Evolutionary conservation across 2,113 vertebrate species (phyloP).

Genomic region (Salminus brasiliensis): DNA sequence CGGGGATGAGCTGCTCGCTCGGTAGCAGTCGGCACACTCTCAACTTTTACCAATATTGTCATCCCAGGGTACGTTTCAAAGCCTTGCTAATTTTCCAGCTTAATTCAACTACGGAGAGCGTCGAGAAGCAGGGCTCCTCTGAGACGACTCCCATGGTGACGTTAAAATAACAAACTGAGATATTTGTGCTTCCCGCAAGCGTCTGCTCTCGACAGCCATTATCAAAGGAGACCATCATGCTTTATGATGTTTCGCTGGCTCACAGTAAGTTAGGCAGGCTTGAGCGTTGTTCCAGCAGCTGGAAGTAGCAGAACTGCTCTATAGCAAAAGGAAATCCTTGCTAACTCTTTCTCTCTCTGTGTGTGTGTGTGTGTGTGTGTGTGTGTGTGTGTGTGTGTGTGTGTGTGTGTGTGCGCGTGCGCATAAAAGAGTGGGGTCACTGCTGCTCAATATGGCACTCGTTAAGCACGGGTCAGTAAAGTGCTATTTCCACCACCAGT

Average conservation of each 20-base stretch:
- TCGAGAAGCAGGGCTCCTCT: background rate
- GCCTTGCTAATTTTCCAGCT: conserved; percentile 21
- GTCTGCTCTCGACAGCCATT: background rate
- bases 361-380: background rate
- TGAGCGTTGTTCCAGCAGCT: conserved; percentile 1
- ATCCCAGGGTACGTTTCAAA: conserved; percentile 2
- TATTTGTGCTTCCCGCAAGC: conserved; percentile 1
- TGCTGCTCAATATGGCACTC: conserved; percentile 36
- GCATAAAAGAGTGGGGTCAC: conserved; percentile 38
- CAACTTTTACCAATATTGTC: background rate
- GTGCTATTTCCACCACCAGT: conserved; percentile 80
- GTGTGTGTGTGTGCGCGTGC: no score
- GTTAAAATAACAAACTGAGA: conserved; percentile 57
- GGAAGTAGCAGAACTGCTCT: background rate
- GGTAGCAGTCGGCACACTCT: conserved; percentile 46
- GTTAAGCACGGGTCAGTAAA: conserved; percentile 44
- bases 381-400: background rate
- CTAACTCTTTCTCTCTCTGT: conserved; percentile 7
- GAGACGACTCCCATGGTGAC: conserved; percentile 60
- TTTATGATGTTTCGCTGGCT: background rate
- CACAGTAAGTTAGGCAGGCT: background rate
- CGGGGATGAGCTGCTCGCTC: conserved; percentile 60
- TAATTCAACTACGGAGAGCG: conserved; percentile 30
- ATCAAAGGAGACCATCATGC: background rate
- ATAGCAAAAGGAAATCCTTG: background rate